Conservation (phyloP, 2,113 vertebrate genomes). For the Gopherus flavomarginatus region DNA sequence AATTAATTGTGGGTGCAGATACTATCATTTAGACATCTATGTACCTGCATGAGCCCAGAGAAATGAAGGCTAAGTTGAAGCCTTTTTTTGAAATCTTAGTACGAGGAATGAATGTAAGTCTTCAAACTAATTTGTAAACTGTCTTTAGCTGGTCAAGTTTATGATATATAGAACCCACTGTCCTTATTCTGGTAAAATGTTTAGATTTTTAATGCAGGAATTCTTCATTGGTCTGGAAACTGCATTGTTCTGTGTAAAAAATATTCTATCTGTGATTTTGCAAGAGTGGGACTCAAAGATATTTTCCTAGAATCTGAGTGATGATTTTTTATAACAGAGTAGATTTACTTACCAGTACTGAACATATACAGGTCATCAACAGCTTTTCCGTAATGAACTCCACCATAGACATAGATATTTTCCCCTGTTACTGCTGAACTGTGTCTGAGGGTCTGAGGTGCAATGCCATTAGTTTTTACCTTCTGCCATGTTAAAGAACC, state of each 20-base stretch:
- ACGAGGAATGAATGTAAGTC: background rate
- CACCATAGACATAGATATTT: slow-evolving; percentile 77
- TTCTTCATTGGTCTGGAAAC: background rate
- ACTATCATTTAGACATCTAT: background rate
- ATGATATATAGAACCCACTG: background rate
- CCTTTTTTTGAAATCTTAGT: background rate
- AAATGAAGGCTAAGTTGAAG: background rate
- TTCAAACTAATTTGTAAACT: background rate
- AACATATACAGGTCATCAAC: slow-evolving; percentile 77
- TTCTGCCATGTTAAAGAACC: slow-evolving; percentile 76
- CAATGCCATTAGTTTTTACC: slow-evolving; percentile 57
- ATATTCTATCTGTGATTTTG: background rate
- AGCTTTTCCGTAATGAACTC: slow-evolving; percentile 43
- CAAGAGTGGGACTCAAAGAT: background rate
- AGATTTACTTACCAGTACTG: slow-evolving; percentile 73
- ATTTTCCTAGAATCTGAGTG: background rate
- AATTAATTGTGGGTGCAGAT: background rate
- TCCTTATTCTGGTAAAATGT: background rate
- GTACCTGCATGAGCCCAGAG: background rate
- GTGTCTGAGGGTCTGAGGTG: slow-evolving; percentile 62
- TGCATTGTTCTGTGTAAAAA: background rate
- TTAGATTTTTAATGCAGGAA: background rate
- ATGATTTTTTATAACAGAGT: background rate
- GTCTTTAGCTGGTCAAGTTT: background rate
- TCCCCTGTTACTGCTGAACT: slow-evolving; percentile 71